Evolutionary conservation across 2,113 vertebrate genomes (phyloP).

Genomic region (Saguinus midas): DNA sequence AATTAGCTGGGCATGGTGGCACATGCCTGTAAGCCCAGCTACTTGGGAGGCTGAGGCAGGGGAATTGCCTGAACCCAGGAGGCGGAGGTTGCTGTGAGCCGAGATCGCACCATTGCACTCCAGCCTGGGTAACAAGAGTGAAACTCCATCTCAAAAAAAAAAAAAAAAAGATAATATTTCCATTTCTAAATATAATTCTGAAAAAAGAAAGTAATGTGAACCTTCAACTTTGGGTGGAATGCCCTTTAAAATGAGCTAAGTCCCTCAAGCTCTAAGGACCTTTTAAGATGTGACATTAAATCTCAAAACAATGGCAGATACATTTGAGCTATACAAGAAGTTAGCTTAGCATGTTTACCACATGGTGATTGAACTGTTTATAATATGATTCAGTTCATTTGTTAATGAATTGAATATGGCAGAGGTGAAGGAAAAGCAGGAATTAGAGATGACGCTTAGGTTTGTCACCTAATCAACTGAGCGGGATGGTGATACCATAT

Average conservation of each 20-base stretch:
- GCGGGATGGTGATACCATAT: neutral
- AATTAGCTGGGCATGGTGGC: no score
- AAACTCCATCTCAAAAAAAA: no score
- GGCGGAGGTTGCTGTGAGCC: no score
- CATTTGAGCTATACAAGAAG: neutral
- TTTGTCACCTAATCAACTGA: neutral
- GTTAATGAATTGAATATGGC: no score
- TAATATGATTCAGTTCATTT: neutral
- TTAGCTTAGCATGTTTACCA: neutral
- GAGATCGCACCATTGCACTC: no score
- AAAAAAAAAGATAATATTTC: neutral
- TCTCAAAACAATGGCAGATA: slow-evolving; percentile 10
- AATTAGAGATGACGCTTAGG: neutral
- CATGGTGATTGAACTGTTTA: neutral
- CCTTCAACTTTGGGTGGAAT: neutral
- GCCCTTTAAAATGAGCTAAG: neutral
- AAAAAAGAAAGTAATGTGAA: neutral
- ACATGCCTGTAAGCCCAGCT: no score
- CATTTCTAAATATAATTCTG: slow-evolving; percentile 34
- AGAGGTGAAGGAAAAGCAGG: neutral
- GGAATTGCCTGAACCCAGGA: no score
- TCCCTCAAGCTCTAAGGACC: neutral
- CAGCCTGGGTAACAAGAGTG: no score
- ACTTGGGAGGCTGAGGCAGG: no score
- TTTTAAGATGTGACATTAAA: slow-evolving; percentile 11